A percentile compares a stretch with the other conserved stretches of the same genome.
Conservation (phyloP, 37 sponge, comb jelly and placozoan genomes). For the Petrosia ficiformis region DNA sequence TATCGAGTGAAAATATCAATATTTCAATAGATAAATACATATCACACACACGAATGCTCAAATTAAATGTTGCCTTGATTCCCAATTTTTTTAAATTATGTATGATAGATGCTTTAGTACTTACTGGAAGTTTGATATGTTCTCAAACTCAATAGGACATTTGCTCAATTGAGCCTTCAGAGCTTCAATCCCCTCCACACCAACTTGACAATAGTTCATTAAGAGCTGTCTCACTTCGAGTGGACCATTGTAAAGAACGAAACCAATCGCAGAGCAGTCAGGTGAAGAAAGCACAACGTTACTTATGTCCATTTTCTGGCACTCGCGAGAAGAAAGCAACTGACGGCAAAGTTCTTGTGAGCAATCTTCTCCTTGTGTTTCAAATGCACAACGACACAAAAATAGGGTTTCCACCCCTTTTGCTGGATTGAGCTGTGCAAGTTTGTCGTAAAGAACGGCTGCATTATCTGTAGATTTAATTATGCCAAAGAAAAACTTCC, state of each 20-base stretch:
- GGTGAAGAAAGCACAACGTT: conserved; percentile 17
- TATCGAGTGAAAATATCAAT: too few relatives aligned
- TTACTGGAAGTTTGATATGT: neutral
- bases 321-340: neutral
- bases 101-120: too few relatives aligned
- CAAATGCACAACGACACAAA: conserved; percentile 42
- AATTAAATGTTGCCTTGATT: too few relatives aligned
- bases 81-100: too few relatives aligned
- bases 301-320: conserved; percentile 2
- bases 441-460: neutral
- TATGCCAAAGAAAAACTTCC: conserved; percentile 52
- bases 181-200: conserved; percentile 19
- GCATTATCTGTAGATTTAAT: neutral
- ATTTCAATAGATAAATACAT: too few relatives aligned
- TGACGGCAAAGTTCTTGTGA: conserved; percentile 2
- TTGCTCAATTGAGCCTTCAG: neutral
- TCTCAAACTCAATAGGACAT: neutral
- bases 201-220: conserved; percentile 36
- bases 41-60: too few relatives aligned
- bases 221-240: conserved; percentile 4
- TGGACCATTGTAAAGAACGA: neutral
- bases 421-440: neutral
- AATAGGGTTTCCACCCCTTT: neutral
- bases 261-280: conserved; percentile 40
- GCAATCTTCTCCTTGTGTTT: conserved; percentile 10